phyloP scores from a whole-genome alignment of 2,888 invertebrate species.

The Matsumyia berberina region DNA sequence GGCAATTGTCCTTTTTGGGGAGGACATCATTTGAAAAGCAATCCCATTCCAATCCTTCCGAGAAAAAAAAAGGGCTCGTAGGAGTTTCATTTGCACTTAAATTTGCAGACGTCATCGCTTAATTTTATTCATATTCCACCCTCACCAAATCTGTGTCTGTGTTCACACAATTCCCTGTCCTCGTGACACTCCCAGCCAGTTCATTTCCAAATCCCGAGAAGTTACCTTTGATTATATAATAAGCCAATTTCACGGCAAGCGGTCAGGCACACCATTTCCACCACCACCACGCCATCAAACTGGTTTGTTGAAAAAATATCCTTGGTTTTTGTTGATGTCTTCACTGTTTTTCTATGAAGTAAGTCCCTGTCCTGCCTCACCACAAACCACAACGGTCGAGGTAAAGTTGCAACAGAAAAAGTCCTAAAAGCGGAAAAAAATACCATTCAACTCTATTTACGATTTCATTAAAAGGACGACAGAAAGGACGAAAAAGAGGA shows the following conservation, averaged over 20 bases:
- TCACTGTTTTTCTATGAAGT: neutral
- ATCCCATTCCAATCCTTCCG: too few species aligned
- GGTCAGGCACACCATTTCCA: constrained; percentile 5
- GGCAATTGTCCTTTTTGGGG: neutral
- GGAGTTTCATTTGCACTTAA: neutral
- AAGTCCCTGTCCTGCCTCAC: constrained; percentile 41
- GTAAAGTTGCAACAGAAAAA: neutral
- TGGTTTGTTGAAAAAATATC: neutral
- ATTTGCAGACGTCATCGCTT: constrained; percentile 14
- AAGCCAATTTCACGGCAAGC: constrained; percentile 28
- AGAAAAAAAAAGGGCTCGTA: neutral
- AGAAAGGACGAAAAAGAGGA: constrained; percentile 10
- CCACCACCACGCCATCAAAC: too few species aligned
- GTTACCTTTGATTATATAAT: constrained; percentile 39
- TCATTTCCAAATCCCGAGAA: neutral
- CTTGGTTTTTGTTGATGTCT: neutral
- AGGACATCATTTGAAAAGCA: too few species aligned
- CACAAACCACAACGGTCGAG: constrained; percentile 49
- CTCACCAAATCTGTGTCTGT: neutral
- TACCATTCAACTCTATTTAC: constrained; percentile 54
- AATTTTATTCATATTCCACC: constrained; percentile 23
- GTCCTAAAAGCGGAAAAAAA: constrained; percentile 10
- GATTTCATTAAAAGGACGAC: constrained; percentile 64
- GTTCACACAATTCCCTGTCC: neutral
- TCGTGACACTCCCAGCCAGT: neutral